A percentile compares a stretch with the other conserved stretches of the same genome.
These are phyloP conservation scores for Thrips palmi DNA, from an alignment of 1,140 invertebrate genomes.

Conservation along the genomic window DNA sequence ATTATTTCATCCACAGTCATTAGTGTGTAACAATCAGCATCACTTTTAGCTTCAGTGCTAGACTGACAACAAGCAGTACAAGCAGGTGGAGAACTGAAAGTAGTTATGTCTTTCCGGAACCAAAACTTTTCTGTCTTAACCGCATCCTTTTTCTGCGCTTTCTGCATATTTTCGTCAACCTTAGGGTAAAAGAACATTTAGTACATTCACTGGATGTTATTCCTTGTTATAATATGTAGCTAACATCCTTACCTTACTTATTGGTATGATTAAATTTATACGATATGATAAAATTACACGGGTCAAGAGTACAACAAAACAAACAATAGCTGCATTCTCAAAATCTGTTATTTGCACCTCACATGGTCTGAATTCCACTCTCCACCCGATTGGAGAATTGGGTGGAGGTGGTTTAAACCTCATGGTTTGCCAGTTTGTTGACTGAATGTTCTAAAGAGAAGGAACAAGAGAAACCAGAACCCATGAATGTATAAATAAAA, in stretches of 20 bases:
- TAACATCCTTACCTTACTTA: slow-evolving; percentile 62
- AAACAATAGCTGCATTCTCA: slow-evolving; percentile 98
- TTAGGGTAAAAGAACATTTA: slow-evolving; percentile 19
- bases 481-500: slow-evolving; percentile 11
- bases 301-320: slow-evolving; percentile 92
- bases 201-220: not conserved
- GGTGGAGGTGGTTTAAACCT: slow-evolving; percentile 95
- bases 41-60: slow-evolving; percentile 14
- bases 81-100: slow-evolving; percentile 24
- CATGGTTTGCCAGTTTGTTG: slow-evolving; percentile 99
- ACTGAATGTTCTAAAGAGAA: slow-evolving; percentile 92
- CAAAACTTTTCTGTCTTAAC: slow-evolving; percentile 69
- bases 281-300: slow-evolving; percentile 92
- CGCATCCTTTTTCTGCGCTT: slow-evolving; percentile 80
- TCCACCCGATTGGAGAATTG: slow-evolving; percentile 92
- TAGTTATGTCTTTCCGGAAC: slow-evolving; percentile 70
- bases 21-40: slow-evolving; percentile 34
- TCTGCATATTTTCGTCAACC: slow-evolving; percentile 97
- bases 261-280: slow-evolving; percentile 91
- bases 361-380: slow-evolving; percentile 97
- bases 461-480: slow-evolving; percentile 13
- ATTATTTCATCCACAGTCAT: slow-evolving; percentile 94
- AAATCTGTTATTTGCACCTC: slow-evolving; percentile 98
- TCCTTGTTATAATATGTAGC: not conserved
- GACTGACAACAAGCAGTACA: slow-evolving; percentile 21